Evolutionary conservation across 2,888 invertebrate species (phyloP), one percentile per base, ranked within the genome.

Genomic region (Amblyjoppa fuscipennis): DNA sequence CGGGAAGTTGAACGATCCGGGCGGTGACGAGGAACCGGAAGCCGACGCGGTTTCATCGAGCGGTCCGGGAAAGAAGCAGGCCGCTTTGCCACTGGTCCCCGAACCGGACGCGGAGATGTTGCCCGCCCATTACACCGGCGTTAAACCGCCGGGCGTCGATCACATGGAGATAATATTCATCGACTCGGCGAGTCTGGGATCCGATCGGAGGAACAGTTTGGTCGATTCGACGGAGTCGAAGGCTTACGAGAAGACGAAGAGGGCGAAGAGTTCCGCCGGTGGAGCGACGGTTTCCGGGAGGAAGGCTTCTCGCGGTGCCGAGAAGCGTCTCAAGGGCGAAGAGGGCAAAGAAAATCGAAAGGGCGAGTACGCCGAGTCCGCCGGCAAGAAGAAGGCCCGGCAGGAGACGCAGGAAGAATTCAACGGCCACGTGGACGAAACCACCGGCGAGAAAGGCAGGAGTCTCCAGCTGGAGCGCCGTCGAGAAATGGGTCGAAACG

Each of bases 401-500:
- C 93, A 92, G 34, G 94, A 95, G 76, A 94, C 95, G 80, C 94
- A 94, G 49, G 94, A 94, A 51, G 88, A 94, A 2, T 95, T 95
- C 80, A 96, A 96, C 87, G 96, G 96, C 7, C 96, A 96, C 89
- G 96, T 96, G 88, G 96, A 96, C 0, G 96, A 96, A 90, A 96
- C 95, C 90, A 96, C 95, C 90, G 96, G 95, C 88, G 96, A 96
- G 89, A 96, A 96, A 85, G 94, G 94, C 0, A 90, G 94, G 0
- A 94, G 93, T 66, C 95, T 94, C 41, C 94, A 94, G 38, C 94
- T 95, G 88, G 94, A 94, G 64, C 97, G 97, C 11, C 96, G 96
- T 88, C 97, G 96, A 93, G 97, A 97, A 87, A 98, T 98, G 92
- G 98, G 97, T 0, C 97, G 98, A 94, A 97, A 96, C 87, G 98